phyloP scores from a whole-genome alignment of 2,113 vertebrate genomes.

The Eulacestoma nigropectus region DNA sequence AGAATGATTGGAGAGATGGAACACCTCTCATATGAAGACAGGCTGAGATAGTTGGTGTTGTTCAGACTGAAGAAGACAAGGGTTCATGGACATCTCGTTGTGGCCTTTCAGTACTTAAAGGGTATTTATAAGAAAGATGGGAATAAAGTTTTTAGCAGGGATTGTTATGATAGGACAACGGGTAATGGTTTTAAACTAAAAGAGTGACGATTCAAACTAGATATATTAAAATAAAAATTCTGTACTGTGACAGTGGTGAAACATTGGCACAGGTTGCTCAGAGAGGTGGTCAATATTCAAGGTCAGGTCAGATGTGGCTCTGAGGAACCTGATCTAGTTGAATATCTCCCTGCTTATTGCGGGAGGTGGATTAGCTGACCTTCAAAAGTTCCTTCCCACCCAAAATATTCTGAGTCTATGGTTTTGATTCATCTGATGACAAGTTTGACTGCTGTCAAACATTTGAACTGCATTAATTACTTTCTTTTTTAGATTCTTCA shows the following conservation, averaged over 20 bases:
- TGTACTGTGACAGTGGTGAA: not conserved
- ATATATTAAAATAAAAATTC: not conserved
- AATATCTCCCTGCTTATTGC: accelerated
- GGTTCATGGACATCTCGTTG: not conserved
- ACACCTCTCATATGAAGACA: not conserved
- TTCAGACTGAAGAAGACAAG: not conserved
- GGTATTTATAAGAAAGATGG: not conserved
- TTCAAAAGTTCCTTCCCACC: not conserved
- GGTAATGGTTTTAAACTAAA: not conserved
- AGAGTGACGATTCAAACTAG: not conserved
- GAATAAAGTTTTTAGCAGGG: not conserved
- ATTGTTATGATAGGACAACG: not conserved
- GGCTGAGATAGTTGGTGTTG: not conserved
- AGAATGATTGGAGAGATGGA: not conserved
- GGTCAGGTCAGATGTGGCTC: not conserved
- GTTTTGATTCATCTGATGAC: not conserved
- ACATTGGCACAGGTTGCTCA: not conserved
- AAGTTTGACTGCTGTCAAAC: not conserved
- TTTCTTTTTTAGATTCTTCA: not conserved
- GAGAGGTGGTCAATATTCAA: not conserved
- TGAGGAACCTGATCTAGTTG: not conserved
- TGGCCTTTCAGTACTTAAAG: not conserved
- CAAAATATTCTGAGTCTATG: not conserved
- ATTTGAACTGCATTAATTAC: not conserved
- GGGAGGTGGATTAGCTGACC: not conserved